Percentiles rank a stretch among this genome's conserved stretches.
Conservation (phyloP, 2,113 vertebrate species). For the Saccopteryx bilineata region DNA sequence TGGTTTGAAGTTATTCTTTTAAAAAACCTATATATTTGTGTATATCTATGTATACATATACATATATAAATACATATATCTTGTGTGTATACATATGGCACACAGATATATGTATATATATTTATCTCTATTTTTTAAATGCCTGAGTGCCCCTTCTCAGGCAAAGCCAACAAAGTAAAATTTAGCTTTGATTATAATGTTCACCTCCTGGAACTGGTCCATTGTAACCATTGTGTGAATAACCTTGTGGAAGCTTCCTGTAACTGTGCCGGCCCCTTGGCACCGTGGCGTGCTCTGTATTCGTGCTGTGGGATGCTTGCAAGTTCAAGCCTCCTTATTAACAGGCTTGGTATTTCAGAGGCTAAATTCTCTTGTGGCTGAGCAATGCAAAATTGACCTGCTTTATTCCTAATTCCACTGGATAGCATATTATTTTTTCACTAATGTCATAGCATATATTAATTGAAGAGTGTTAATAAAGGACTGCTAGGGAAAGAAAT, state of each 20-base stretch:
- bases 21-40: neutral
- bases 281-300: neutral
- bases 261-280: slow-evolving; percentile 39
- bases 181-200: slow-evolving; percentile 57
- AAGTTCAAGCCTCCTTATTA: slow-evolving; percentile 27
- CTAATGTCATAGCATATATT: slow-evolving; percentile 66
- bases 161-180: neutral
- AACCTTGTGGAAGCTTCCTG: slow-evolving; percentile 50
- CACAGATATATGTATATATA: too few species aligned
- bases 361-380: slow-evolving; percentile 24
- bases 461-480: slow-evolving; percentile 65
- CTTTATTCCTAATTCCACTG: slow-evolving; percentile 49
- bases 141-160: neutral
- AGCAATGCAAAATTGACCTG: slow-evolving; percentile 16
- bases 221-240: slow-evolving; percentile 44
- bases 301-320: slow-evolving; percentile 2
- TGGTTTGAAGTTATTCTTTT: slow-evolving; percentile 59
- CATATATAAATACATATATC: neutral
- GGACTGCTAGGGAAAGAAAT: slow-evolving; percentile 54
- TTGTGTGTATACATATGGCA: neutral
- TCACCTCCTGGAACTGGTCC: slow-evolving; percentile 30
- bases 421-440: slow-evolving; percentile 61
- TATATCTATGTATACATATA: neutral
- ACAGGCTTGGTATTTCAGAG: slow-evolving; percentile 60
- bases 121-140: neutral